phyloP scores from a whole-genome alignment of 2,797 vertebrate species.

The Karalla daura region DNA sequence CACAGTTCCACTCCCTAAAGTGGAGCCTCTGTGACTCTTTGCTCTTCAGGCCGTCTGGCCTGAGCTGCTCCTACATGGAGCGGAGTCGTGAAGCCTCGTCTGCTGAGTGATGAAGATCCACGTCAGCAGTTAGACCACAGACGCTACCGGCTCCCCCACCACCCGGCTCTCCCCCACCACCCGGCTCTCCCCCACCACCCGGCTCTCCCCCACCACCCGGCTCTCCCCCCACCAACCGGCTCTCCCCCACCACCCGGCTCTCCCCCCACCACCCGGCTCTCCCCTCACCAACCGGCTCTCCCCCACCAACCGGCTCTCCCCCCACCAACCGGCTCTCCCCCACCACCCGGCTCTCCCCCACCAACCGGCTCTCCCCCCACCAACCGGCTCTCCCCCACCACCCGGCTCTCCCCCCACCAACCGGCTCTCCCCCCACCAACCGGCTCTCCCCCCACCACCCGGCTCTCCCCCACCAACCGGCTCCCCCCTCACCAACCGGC shows the following conservation, averaged over 20 bases:
- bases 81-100: constrained; percentile 35
- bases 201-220: constrained; percentile 40
- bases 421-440: constrained; percentile 43
- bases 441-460: constrained; percentile 43
- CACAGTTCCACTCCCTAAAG: constrained; percentile 62
- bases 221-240: constrained; percentile 43
- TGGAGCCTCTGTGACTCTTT: constrained; percentile 49
- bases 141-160: constrained; percentile 51
- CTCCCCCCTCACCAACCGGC: too few relatives aligned
- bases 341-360: too few relatives aligned
- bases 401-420: constrained; percentile 41
- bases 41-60: constrained; percentile 55
- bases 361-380: constrained; percentile 46
- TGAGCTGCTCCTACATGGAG: constrained; percentile 41
- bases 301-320: constrained; percentile 52
- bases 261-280: constrained; percentile 43
- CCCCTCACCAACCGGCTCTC: constrained; percentile 42
- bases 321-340: constrained; percentile 44
- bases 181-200: constrained; percentile 38
- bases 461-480: too few relatives aligned
- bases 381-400: constrained; percentile 45
- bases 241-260: constrained; percentile 53
- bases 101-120: constrained; percentile 74
- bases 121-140: constrained; percentile 54
- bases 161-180: constrained; percentile 40